Evolutionary conservation across 2,113 vertebrate genomes (phyloP), one percentile per base, ranked within the genome.

Genomic region (Deroptyus accipitrinus): DNA sequence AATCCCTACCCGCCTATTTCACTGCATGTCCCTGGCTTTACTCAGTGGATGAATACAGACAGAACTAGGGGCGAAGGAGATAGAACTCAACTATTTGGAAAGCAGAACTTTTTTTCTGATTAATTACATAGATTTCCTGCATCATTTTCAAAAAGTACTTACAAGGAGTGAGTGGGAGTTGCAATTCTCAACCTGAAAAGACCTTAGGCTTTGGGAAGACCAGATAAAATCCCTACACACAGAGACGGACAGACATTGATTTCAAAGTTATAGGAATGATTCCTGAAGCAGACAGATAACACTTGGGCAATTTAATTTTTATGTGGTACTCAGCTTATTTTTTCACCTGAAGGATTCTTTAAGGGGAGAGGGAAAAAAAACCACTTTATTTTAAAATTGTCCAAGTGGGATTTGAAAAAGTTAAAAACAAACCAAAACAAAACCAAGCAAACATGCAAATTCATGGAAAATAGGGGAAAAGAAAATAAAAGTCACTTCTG

Each of bases 51-150:
- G 61, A 87, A 59, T 49, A 62, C 6, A 85, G 61, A 49, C 31
- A 82, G 61, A 75, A 82, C n/a, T 24, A 31, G 31, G 37, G 15
- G 18, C 24, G 25, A 24, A 55, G 55, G n/a, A 88, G 64, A 37
- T n/a, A n/a, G 9, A 82, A n/a, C 22, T 73, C 37, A 52, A 51
- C 31, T 87, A 22, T 82, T 93, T 46, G 48, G 70, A 93, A 94
- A 82, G 8, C 28, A 83, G 69, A 81, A 23, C 15, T 15, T 33
- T 57, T 48, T 52, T 57, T 31, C 74, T 59, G 37, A 25, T 67
- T 1, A 75, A 85, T 85, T 72, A 44, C 52, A 54, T 62, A 84
- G 23, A 27, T 87, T 82, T 87, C 6, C 24, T 59, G 16, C 13
- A 42, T 28, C 5, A 11, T 52, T 69, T 67, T 70, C 18, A 33